Evolutionary conservation across 2,113 vertebrate genomes (phyloP).

Genomic region (Phyllostomus discolor): DNA sequence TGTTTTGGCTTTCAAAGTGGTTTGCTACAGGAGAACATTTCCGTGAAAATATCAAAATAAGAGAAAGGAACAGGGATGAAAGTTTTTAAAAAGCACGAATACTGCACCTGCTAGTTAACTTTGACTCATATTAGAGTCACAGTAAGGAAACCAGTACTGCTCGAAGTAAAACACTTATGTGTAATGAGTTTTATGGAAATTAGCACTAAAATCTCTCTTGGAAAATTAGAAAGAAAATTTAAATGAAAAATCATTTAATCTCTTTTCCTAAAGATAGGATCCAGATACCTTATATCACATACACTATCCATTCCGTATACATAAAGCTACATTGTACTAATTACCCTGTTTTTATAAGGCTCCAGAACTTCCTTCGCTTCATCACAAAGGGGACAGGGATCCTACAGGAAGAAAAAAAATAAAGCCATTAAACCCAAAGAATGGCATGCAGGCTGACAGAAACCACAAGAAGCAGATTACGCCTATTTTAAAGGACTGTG

Average conservation of each 20-base stretch:
- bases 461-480: neutral
- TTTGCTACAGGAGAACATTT: neutral
- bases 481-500: neutral
- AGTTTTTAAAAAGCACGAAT: conserved; percentile 30
- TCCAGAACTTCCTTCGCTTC: conserved; percentile 88
- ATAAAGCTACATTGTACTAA: conserved; percentile 27
- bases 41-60: conserved; percentile 4
- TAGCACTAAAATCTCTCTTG: conserved; percentile 46
- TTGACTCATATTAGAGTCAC: conserved; percentile 34
- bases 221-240: conserved; percentile 56
- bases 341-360: conserved; percentile 86
- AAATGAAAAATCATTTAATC: conserved; percentile 58
- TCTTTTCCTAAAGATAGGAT: conserved; percentile 63
- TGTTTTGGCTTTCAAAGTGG: neutral
- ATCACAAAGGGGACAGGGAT: conserved; percentile 88
- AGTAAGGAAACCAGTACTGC: conserved; percentile 47
- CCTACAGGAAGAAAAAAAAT: conserved; percentile 74
- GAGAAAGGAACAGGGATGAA: neutral
- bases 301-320: neutral
- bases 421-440: conserved; percentile 45
- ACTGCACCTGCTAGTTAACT: conserved; percentile 15
- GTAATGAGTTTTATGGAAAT: conserved; percentile 76
- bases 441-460: neutral
- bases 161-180: conserved; percentile 57
- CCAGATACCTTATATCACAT: conserved; percentile 8